Base-by-base conservation (phyloP, 2,113 vertebrate species). In the Pseudorasbora parva region DNA sequence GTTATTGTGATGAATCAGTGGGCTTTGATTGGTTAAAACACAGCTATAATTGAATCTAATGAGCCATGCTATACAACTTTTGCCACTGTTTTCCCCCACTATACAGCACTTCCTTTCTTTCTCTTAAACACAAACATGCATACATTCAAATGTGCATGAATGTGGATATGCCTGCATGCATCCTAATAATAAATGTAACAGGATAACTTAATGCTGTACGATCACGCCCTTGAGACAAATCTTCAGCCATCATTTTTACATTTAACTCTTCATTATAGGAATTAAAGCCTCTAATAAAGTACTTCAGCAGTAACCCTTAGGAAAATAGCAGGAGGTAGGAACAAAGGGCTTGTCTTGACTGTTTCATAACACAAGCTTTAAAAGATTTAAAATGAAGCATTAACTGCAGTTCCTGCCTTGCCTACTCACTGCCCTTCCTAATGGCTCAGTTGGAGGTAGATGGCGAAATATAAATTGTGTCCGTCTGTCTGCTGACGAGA, bases 31-130 rank as follows among this genome's bases (percentile, higher is more conserved):
- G 87, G 92, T 90, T 91, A 88, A 93, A 92, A 92, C 90, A 87
- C 93, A 91, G 88, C 87, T 86, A 90, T 93, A 94, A 94, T 92
- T 92, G 91, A 83, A 51, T 93, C 90, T 94, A 94, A 94, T 94
- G 92, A 93, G 92, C 88, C 92, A 87, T 87, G 83, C 90, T 93
- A 91, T 92, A 88, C 88, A 88, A 88, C 84, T 84, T 78, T 90
- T 92, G 91, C 89, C 81, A 82, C 89, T 87, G 84, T 88, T 71
- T 85, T 60, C 89, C 89, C 62, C 37, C n/a, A 19, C 49, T 19
- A 51, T 68, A 51, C 49, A 51, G 17, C 49, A 7, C 51, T 41
- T 69, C 8, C 17, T 69, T 37, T 11, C 66, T 21, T 37, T 69
- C 19, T 41, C 8, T 72, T 11, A 12, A 68, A 21, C 81, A 30